phyloP scores from a whole-genome alignment of 1,140 invertebrate genomes.

The Paramacrobiotus metropolitanus region DNA sequence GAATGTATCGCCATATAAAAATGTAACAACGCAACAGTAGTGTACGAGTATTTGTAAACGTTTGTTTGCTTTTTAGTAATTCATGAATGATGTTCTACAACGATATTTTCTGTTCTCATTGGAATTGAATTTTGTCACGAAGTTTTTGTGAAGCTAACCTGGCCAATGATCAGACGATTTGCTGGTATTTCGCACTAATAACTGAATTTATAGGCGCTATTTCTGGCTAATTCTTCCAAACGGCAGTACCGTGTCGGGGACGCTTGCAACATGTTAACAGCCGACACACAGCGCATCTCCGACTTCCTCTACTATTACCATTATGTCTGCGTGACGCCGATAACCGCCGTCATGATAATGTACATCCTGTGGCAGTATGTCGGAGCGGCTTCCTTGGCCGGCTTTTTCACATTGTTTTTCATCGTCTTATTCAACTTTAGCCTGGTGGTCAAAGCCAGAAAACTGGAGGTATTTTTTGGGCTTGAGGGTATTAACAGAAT shows the following conservation, averaged over 20 bases:
- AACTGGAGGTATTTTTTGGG: not conserved
- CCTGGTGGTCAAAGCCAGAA: not conserved
- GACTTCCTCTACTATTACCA: not conserved
- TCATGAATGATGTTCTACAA: no score
- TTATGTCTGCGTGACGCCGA: not conserved
- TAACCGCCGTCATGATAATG: not conserved
- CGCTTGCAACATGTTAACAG: not conserved
- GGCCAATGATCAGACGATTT: no score
- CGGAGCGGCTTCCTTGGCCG: not conserved
- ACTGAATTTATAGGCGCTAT: not conserved
- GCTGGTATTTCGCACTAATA: no score
- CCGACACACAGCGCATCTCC: not conserved
- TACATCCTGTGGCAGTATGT: not conserved
- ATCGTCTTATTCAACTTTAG: not conserved
- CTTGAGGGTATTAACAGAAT: no score
- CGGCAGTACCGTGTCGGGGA: not conserved
- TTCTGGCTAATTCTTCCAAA: not conserved
- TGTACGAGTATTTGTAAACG: no score
- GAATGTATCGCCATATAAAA: no score
- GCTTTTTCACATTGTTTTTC: not conserved
- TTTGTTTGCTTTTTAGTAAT: no score
- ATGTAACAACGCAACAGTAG: no score
- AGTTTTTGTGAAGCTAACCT: no score
- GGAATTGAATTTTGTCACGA: no score
- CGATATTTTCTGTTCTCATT: no score